Base-by-base conservation (phyloP, 2,113 vertebrate species). In the Choloepus hoffmanni region DNA sequence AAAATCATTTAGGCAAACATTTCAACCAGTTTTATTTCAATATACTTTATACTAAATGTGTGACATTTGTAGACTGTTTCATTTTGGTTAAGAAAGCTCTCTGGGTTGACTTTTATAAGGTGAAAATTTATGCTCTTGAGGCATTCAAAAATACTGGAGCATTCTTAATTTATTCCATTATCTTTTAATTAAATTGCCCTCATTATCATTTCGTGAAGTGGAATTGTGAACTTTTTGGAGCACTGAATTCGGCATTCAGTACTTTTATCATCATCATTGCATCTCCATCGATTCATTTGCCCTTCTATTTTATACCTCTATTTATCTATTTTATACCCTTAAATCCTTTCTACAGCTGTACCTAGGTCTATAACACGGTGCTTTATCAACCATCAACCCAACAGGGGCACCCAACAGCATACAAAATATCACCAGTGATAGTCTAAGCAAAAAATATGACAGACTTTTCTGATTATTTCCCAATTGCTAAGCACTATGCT, bases 131-230 rank as follows among this genome's bases (percentile, higher is more conserved):
- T 90, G 90, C 85, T 97, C 82, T 92, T 88, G 63, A 95, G 95
- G 92, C 95, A 94, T 40, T 86, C 18, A 63, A 93, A 97, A 85
- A 96, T 92, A 73, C 77, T 73, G 67, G 78, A 92, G 67, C 87
- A 88, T 96, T 94, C 85, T 97, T 97, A 95, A 97, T 97, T 94
- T 94, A 93, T 97, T 96, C 97, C 92, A 96, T 96, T 97, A 97
- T 97, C 97, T 97, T 97, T 97, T 97, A 97, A 97, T 97, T 97
- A 96, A 95, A 96, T 97, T 97, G 92, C 72, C 90, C 85, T 94
- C 90, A 95, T 95, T 96, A 94, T 89, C 90, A 74, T 72, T 82
- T 92, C 13, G 45, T 88, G 83, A 95, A 97, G 89, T 92, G 58
- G 90, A 96, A 97, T 82, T 70, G 48, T 90, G 95, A 96, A 89